Base-by-base conservation (phyloP, 2,888 invertebrate species). In the Sminthurides aquaticus region DNA sequence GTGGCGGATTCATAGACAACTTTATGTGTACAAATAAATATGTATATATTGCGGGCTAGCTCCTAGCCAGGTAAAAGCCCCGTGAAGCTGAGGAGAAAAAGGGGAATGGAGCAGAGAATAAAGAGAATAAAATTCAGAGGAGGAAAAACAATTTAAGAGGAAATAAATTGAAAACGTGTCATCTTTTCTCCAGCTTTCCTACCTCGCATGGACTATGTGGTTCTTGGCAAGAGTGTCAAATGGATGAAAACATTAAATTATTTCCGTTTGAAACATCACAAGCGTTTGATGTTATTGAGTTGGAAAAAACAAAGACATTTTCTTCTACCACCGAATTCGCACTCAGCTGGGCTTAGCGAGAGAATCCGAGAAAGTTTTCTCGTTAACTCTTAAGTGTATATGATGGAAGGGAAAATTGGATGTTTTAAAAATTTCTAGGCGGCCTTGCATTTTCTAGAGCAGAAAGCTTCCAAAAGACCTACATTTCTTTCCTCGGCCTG, bases 161-260 rank as follows among this genome's bases (percentile, higher is more conserved):
- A 52, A 52, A 52, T 52, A 52, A 52, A 52, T 52, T 52, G 52
- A 52, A 52, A 52, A 52, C 52, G 52, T 52, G 52, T 52, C 52
- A 52, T 52, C 52, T 52, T 20, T 5, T 15, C 22, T 8, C 52
- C 20, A 20, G 15, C 5, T 52, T 5, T 34, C 20, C 52, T 22
- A 5, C 5, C 52, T 20, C 52, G 18, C 3, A 52, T 8, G 8
- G 5, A 5, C 18, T 52, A 20, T 8, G 20, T 52, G 18, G 11
- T 52, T 52, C 20, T 52, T 20, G 20, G 52, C 18, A 20, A 52
- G 52, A 52, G 52, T 52, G 52, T 52, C 52, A 52, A 52, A 15
- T 52, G 52, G 52, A 52, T 52, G 52, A 52, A 52, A 52, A 52
- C 52, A 52, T 52, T 15, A 52, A 52, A 52, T 52, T 52, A 52